These are phyloP conservation scores for Ochotona princeps DNA, from an alignment of 2,113 vertebrate species.

Conservation along the genomic window DNA sequence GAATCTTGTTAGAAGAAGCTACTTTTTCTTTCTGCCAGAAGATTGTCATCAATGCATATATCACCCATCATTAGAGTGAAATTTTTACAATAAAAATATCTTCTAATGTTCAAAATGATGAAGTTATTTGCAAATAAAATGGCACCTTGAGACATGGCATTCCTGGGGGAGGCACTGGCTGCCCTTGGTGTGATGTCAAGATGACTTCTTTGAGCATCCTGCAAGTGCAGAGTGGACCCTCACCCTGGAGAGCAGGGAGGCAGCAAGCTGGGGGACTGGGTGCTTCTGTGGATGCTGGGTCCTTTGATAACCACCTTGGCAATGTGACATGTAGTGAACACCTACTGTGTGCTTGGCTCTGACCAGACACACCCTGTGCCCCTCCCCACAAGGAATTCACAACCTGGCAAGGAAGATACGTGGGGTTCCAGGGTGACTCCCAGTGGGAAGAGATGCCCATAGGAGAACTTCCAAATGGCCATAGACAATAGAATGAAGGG, in stretches of 20 bases:
- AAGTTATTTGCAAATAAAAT: neutral
- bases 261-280: neutral
- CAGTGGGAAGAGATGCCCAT: neutral
- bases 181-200: neutral
- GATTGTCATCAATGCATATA: neutral
- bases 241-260: neutral
- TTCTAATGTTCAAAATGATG: constrained; percentile 47
- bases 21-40: neutral
- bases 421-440: neutral
- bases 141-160: neutral
- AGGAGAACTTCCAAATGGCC: too few species aligned
- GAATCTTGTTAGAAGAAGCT: constrained; percentile 18
- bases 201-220: neutral
- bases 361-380: neutral
- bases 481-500: too few species aligned
- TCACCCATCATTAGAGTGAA: constrained; percentile 27
- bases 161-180: neutral
- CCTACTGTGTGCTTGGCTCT: neutral
- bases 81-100: neutral
- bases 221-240: neutral
- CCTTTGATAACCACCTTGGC: neutral
- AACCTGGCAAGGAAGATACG: neutral
- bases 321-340: neutral
- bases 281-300: neutral
- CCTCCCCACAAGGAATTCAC: neutral